Base-by-base conservation (phyloP, 2,888 invertebrate genomes). In the Cheilosia impressa region DNA sequence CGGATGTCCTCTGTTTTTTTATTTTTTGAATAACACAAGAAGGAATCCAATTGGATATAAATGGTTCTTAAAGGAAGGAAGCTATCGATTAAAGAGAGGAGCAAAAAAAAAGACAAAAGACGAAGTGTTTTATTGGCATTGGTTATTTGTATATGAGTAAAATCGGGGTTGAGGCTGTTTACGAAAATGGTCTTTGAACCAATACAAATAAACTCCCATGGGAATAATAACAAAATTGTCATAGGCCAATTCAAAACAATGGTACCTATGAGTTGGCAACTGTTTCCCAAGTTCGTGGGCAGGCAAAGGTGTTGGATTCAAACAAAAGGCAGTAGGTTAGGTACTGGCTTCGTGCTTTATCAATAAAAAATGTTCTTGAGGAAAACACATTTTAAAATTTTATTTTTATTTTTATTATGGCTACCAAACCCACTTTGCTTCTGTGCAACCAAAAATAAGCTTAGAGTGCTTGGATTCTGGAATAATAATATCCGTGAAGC, bases 81-180 rank as follows among this genome's bases (percentile, higher is more conserved):
- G 52, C 50, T 71, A 76, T 71, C 65, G 71, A 71, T 81, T 81
- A 45, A 58, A 58, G 41, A 71, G 43, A 34, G 50, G 9, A 31
- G 15, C 6, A 19, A 19, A 52, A 22, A 53, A 19, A 68, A 43
- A 31, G 22, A 22, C n/a, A n/a, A 22, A 50, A 57, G 13, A 57
- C 55, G 52, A 63, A 58, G 45, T 53, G 52, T 47, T 62, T 68
- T 62, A 73, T 73, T 75, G 80, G 50, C 52, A 34, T 63, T 38
- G 45, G 52, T 41, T 60, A 17, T 66, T 66, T 45, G 66, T 31
- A 13, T 38, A 60, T n/a, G n/a, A 19, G n/a, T 58, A 15, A 47
- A 76, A 52, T 52, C 52, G 31, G 31, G 50, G 24, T n/a, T 27
- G 43, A 15, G 41, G 22, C n/a, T 47, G 22, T 47, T 63, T 55